Evolutionary conservation across 35 echinoderm and acorn worm genomes (phyloP), one percentile per base, ranked within the genome.

Genomic region (Lytechinus pictus): DNA sequence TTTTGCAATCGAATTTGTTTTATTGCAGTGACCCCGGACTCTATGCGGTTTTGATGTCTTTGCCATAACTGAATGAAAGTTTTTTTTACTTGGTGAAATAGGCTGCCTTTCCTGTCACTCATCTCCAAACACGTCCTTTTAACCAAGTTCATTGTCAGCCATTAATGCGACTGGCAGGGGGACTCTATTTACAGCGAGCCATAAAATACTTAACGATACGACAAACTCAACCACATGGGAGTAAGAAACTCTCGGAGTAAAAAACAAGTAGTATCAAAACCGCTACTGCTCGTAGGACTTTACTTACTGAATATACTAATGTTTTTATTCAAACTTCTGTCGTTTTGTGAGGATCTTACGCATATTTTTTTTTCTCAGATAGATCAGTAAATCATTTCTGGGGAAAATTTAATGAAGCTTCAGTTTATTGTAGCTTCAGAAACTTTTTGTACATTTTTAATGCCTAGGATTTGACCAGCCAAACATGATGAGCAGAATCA

Each of bases 21-120:
- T 79, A 79, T 79, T 79, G 66, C 66, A 79, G n/a, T 79, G 66
- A 79, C 66, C 66, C 66, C 66, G 66, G 66, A 79, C 66, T 79
- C 66, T 14, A 16, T 79, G 66, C n/a, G 66, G 66, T 79, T 79
- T 79, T 79, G 66, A 79, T 79, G 66, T 79, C 66, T 79, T 79
- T 79, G 6, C 66, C 66, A 79, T 79, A 79, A 79, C 16, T 79
- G 66, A 71, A 4, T 16, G 61, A 79, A 79, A 79, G 66, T 79
- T 79, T 79, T 58, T 44, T 79, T 79, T 79, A 79, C 66, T 24
- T 19, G 66, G 19, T n/a, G 4, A 79, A 79, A 79, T 79, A 79
- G 66, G 66, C 66, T 79, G 66, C 66, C 66, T 79, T 79, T 79
- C 66, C 66, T 79, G 66, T 79, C 66, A 79, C 66, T 79, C 66